Evolutionary conservation across 2,113 vertebrate species (phyloP).

Genomic region (Gambusia affinis): DNA sequence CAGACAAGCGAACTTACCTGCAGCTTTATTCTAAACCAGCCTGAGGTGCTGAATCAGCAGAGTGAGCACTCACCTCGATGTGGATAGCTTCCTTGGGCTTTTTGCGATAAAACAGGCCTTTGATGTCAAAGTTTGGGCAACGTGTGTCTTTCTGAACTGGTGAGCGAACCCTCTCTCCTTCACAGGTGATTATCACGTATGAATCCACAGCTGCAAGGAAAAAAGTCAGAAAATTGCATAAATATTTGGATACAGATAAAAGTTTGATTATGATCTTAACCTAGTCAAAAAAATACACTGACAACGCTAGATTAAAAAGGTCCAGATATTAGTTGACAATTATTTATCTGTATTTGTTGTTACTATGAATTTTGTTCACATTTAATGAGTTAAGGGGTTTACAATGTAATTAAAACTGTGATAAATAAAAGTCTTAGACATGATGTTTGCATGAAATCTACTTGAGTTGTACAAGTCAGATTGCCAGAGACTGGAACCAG

Average conservation of each 20-base stretch:
- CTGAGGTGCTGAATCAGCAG: neutral
- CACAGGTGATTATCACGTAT: constrained; percentile 92
- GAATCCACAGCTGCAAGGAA: constrained; percentile 85
- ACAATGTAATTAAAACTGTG: no score
- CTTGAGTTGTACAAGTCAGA: no score
- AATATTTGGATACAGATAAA: neutral
- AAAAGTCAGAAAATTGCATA: neutral
- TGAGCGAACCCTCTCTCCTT: constrained; percentile 87
- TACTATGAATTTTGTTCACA: no score
- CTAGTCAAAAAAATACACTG: no score
- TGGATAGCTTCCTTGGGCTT: constrained; percentile 88
- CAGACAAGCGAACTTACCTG: neutral
- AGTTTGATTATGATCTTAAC: neutral
- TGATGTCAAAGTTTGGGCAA: constrained; percentile 87
- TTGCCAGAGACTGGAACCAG: no score
- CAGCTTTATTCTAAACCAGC: neutral
- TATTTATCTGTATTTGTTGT: no score
- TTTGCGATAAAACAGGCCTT: constrained; percentile 93
- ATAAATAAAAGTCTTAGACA: no score
- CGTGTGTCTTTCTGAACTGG: constrained; percentile 84
- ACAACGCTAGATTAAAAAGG: no score
- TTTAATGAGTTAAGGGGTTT: no score
- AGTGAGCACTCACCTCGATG: constrained; percentile 84
- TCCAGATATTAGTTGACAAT: no score
- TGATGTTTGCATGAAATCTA: no score